Evolutionary conservation across 23 tunicate species (phyloP), one percentile per base, ranked within the genome.

Genomic region (Ascidia mentula): DNA sequence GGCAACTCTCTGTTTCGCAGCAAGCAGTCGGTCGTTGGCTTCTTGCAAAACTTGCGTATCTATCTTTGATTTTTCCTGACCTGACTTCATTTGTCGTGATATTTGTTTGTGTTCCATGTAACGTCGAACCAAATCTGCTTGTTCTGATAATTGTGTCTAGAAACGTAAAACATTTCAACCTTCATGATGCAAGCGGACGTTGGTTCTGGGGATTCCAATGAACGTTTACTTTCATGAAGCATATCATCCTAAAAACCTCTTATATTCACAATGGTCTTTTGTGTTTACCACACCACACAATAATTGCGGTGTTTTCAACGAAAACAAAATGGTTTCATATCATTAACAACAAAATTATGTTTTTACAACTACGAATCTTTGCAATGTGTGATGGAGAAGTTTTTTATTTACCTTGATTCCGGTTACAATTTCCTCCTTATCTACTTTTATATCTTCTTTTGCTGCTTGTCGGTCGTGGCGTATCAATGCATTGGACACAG

Each of bases 81-180:
- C 89, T 18, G 87, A 77, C 28, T 85, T 79, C 87, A 90, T 40
- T 37, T 90, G 96, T 36, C 65, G 78, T 71, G 82, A 75, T 76
- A 90, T 39, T 59, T 90, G 96, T 35, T 90, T 90, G 80, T 90
- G 96, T 46, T 90, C 96, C 96, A 90, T 85, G 84, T 85, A 90
- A 9, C 96, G 87, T 37, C 82, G 84, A 40, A 90, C 96, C 53
- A 86, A 37, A 6, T 86, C 90, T 24, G 96, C 87, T 77, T 90
- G 96, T 73, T 90, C 96, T 6, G 96, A 45, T 31, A 90, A 86
- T 53, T 90, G 96, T 18, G 37, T 31, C 96, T n/a, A n/a, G n/a
- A n/a, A n/a, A n/a, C n/a, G n/a, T n/a, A n/a, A n/a, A n/a, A n/a
- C n/a, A n/a, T n/a, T n/a, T n/a, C n/a, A n/a, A n/a, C n/a, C n/a